Conservation (phyloP, 2,888 invertebrate species). For the Chymomyza fuscimana region DNA sequence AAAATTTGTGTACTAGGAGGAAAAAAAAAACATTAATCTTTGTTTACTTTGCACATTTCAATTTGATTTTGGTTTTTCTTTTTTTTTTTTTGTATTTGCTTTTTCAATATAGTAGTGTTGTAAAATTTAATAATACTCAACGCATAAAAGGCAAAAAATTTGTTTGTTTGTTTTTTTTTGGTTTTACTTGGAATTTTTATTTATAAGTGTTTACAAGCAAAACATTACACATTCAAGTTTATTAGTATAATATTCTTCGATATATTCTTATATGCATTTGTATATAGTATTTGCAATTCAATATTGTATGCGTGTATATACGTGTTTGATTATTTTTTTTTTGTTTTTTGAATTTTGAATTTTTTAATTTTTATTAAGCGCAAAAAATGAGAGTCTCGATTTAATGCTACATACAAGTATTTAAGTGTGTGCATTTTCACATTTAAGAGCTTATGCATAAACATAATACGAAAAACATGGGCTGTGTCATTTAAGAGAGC, state of each 20-base stretch:
- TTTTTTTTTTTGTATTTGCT: not conserved
- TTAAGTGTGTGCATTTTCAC: not conserved
- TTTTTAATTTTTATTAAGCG: constrained; percentile 19
- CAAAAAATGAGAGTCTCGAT: constrained; percentile 21
- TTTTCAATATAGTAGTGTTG: not conserved
- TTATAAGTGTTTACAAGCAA: constrained; percentile 45
- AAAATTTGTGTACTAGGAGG: constrained; percentile 10
- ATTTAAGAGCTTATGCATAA: not conserved
- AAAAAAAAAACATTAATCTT: not conserved
- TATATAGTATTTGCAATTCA: constrained; percentile 18
- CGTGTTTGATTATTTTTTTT: not conserved
- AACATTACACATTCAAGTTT: constrained; percentile 62
- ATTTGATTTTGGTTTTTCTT: not conserved
- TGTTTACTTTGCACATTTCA: not conserved
- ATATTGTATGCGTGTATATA: not conserved
- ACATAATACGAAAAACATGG: too few relatives aligned
- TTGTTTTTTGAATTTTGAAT: constrained; percentile 15
- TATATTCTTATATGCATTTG: constrained; percentile 32
- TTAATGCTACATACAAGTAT: too few relatives aligned
- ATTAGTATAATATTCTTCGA: constrained; percentile 27
- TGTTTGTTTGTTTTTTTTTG: constrained; percentile 1
- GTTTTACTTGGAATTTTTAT: constrained; percentile 13
- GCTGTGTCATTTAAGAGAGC: too few relatives aligned
- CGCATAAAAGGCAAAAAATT: constrained; percentile 35
- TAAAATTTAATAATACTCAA: not conserved